Evolutionary conservation across 2,797 vertebrate species (phyloP).

Genomic region (Remorina albescens): DNA sequence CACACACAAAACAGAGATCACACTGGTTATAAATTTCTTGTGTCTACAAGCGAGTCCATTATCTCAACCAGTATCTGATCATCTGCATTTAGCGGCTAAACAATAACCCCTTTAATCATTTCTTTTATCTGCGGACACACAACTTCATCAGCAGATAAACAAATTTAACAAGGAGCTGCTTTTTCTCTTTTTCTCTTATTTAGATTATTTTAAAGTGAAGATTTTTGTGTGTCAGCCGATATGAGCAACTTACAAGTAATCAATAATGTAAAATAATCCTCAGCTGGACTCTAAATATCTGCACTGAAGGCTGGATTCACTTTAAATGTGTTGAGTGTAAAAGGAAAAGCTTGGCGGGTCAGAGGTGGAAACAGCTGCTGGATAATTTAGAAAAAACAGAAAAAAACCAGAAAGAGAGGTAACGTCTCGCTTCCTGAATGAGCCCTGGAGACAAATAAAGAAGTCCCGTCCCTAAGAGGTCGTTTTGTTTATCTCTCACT

Average conservation of each 20-base stretch:
- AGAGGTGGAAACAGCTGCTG: neutral
- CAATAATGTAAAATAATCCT: neutral
- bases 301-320: neutral
- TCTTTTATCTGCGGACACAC: conserved; percentile 37
- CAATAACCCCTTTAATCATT: conserved; percentile 33
- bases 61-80: conserved; percentile 19
- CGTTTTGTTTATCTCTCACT: conserved; percentile 54
- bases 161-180: neutral
- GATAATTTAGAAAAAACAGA: neutral
- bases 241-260: neutral
- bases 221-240: neutral
- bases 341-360: neutral
- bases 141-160: conserved; percentile 45
- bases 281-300: too few relatives aligned
- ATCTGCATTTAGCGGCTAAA: conserved; percentile 22
- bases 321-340: neutral
- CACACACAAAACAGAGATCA: neutral
- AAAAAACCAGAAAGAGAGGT: neutral
- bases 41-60: neutral
- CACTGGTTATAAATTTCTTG: neutral
- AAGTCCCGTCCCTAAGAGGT: conserved; percentile 21
- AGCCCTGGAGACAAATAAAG: neutral
- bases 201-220: neutral
- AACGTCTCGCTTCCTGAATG: neutral
- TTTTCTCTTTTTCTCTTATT: neutral